Percentiles rank a stretch among this genome's conserved stretches.
Evolutionary conservation across 2,113 vertebrate species (phyloP).

Genomic region (Dunckerocampus dactyliophorus): DNA sequence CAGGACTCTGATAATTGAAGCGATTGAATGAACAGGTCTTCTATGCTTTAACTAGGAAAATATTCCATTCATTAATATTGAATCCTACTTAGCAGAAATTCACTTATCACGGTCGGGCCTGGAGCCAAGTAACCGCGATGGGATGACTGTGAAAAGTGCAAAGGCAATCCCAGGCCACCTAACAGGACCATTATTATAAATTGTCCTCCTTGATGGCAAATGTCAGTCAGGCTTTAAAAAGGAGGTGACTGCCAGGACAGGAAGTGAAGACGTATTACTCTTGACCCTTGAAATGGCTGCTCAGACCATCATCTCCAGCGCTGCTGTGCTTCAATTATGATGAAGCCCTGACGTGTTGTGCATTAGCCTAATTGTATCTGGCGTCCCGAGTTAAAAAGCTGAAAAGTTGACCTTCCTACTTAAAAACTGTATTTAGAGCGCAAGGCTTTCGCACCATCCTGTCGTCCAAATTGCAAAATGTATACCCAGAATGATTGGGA

Average conservation of each 20-base stretch:
- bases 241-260: neutral
- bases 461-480: conserved; percentile 6
- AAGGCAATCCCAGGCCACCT: neutral
- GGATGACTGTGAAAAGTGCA: neutral
- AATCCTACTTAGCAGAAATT: too few species aligned
- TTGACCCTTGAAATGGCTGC: neutral
- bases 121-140: too few species aligned
- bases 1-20: too few species aligned
- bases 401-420: neutral
- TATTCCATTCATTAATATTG: too few species aligned
- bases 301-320: conserved; percentile 11
- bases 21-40: too few species aligned
- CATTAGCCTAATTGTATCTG: conserved; percentile 36
- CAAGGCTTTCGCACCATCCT: neutral
- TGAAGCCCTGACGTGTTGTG: conserved; percentile 13
- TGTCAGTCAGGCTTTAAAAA: conserved; percentile 18
- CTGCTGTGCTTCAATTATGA: conserved; percentile 27
- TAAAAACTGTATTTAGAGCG: neutral
- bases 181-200: conserved; percentile 8
- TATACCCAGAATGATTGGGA: conserved; percentile 9
- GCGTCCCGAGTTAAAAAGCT: conserved; percentile 3
- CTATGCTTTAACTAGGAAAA: too few species aligned
- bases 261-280: neutral
- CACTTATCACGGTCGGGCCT: too few species aligned
- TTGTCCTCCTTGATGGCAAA: conserved; percentile 19